Conservation (phyloP, 2,797 vertebrate species). For the Mareca strepera region DNA sequence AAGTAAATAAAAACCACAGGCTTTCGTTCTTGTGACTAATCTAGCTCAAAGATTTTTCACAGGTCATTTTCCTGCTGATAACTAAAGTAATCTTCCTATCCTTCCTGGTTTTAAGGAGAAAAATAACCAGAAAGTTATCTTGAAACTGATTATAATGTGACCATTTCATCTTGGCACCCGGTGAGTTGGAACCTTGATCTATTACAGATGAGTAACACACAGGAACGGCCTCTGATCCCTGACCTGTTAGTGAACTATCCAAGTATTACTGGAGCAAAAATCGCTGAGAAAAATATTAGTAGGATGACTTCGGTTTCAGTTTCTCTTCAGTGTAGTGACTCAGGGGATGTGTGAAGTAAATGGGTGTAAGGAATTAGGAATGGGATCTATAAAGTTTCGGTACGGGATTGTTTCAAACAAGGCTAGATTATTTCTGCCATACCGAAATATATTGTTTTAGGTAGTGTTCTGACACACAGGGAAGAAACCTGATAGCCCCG, state of each 20-base stretch:
- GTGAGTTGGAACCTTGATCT: not conserved
- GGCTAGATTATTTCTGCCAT: not conserved
- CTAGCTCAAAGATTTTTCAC: not conserved
- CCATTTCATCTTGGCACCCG: not conserved
- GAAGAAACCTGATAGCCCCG: not conserved
- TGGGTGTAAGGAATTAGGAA: not conserved
- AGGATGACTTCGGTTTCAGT: not conserved
- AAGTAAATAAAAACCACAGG: not conserved
- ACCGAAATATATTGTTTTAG: not conserved
- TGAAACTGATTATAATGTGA: not conserved
- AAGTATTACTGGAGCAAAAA: not conserved
- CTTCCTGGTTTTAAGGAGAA: not conserved
- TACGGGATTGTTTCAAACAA: not conserved
- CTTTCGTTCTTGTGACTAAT: not conserved
- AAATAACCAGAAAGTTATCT: not conserved
- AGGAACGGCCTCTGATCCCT: not conserved
- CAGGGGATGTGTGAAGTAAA: not conserved
- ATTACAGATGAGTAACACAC: not conserved
- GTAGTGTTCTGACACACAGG: rapidly evolving
- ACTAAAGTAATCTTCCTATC: not conserved
- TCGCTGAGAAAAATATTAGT: not conserved
- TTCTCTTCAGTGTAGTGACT: not conserved
- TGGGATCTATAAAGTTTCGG: not conserved
- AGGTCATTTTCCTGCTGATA: not conserved
- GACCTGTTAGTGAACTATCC: not conserved